Evolutionary conservation across 2,888 invertebrate species (phyloP).

Genomic region (Myopa testacea): DNA sequence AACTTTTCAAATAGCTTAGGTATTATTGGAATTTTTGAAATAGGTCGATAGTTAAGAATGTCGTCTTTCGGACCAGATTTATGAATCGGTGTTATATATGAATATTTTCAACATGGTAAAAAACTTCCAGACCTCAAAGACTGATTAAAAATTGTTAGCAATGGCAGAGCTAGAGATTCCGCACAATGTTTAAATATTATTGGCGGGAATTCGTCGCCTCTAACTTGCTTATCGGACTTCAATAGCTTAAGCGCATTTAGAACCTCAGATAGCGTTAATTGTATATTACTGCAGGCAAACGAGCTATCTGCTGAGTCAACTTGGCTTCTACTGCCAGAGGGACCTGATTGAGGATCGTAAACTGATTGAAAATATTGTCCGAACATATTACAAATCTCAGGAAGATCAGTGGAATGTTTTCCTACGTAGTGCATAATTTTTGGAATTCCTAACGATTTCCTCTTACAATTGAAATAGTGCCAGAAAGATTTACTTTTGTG

Average conservation of each 20-base stretch:
- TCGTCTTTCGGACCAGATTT: conserved; percentile 10
- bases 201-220: background rate
- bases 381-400: background rate
- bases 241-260: background rate
- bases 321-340: too few relatives aligned
- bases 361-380: conserved; percentile 10
- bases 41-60: background rate
- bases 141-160: background rate
- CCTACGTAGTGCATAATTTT: background rate
- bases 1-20: conserved; percentile 20
- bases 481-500: conserved; percentile 6
- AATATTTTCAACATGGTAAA: background rate
- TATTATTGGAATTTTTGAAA: conserved; percentile 8
- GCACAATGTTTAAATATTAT: conserved; percentile 8
- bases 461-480: conserved; percentile 14
- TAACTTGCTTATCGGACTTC: background rate
- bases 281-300: background rate
- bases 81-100: conserved; percentile 18
- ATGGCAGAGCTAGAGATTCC: background rate
- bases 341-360: background rate
- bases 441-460: background rate
- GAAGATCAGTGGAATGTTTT: background rate
- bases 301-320: too few relatives aligned
- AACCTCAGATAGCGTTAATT: background rate
- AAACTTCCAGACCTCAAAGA: background rate